These are phyloP conservation scores for Ceuthmochares aereus DNA, from an alignment of 2,113 vertebrate genomes.

Conservation along the genomic window DNA sequence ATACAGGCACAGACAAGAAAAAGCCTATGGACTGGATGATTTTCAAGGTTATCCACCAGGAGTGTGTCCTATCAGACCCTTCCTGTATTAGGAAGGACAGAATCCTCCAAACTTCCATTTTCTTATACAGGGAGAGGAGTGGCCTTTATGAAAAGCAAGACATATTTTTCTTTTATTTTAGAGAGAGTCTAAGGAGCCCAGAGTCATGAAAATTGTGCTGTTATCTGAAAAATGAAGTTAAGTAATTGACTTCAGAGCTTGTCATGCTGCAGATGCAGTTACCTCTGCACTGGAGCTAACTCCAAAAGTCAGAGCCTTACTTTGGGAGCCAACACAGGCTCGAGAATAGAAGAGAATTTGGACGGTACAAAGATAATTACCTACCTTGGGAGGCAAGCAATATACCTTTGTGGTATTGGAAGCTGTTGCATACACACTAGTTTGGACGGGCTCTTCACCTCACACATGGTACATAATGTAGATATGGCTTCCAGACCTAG, in stretches of 20 bases:
- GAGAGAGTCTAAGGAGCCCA: background rate
- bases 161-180: background rate
- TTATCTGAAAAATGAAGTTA: background rate
- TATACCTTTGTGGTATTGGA: background rate
- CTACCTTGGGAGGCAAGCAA: background rate
- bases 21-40: background rate
- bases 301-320: background rate
- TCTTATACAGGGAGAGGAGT: background rate
- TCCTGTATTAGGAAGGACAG: background rate
- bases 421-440: background rate
- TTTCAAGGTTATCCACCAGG: background rate
- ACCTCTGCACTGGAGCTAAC: background rate
- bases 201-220: background rate
- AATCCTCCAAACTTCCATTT: background rate
- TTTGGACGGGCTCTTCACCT: background rate
- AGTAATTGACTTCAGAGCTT: background rate
- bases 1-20: background rate
- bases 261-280: background rate
- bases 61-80: background rate
- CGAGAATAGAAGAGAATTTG: background rate
- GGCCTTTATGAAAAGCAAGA: background rate
- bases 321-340: background rate
- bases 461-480: fast-evolving
- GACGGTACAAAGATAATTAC: background rate
- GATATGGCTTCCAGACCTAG: background rate